Percentiles rank a stretch among this genome's conserved stretches.
Evolutionary conservation across 2,888 invertebrate genomes (phyloP).

Genomic region (Gerosis bhagava): DNA sequence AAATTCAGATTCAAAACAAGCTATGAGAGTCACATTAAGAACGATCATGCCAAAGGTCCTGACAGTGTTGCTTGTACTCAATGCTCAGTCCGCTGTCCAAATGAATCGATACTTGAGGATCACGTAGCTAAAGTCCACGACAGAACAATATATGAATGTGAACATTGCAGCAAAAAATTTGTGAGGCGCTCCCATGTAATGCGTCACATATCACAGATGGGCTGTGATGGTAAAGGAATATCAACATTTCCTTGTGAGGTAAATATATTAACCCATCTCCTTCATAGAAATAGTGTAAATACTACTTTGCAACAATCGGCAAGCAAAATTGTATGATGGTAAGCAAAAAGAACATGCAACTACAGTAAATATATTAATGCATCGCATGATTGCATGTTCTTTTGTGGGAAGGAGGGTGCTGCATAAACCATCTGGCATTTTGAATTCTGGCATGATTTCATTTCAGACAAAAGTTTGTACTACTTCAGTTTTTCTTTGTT

Average conservation of each 20-base stretch:
- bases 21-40: conserved; percentile 84
- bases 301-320: too few species aligned
- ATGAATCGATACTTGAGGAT: conserved; percentile 82
- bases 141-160: conserved; percentile 79
- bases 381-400: too few species aligned
- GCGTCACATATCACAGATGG: conserved; percentile 85
- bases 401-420: too few species aligned
- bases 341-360: too few species aligned
- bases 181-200: conserved; percentile 89
- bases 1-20: conserved; percentile 87
- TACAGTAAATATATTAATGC: too few species aligned
- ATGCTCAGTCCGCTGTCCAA: conserved; percentile 86
- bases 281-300: too few species aligned
- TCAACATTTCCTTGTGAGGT: conserved; percentile 59
- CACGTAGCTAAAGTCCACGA: conserved; percentile 86
- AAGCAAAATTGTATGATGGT: too few species aligned
- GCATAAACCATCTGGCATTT: too few species aligned
- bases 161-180: conserved; percentile 87
- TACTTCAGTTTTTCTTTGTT: too few species aligned
- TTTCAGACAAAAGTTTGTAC: too few species aligned
- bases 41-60: conserved; percentile 85
- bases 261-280: conserved; percentile 41
- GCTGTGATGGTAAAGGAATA: conserved; percentile 82
- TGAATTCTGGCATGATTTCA: too few species aligned
- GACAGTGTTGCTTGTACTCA: conserved; percentile 84